Evolutionary conservation across 2,888 invertebrate genomes (phyloP).

Genomic region (Patella caerulea): DNA sequence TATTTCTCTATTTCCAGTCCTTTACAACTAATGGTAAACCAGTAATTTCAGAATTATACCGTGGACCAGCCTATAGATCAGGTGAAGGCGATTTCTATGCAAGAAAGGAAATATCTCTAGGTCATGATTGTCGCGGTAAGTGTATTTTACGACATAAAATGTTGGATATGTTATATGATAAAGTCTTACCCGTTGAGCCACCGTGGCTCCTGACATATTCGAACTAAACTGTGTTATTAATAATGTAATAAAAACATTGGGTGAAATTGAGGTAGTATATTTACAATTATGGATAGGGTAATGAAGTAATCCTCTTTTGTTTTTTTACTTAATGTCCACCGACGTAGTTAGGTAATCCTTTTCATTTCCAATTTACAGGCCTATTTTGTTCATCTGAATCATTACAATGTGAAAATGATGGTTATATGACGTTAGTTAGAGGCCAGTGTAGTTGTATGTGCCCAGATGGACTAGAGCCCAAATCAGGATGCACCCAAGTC

Average conservation of each 20-base stretch:
- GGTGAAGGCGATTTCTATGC: constrained; percentile 14
- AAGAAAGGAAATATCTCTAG: constrained; percentile 8
- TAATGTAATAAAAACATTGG: too few relatives aligned
- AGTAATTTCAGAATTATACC: constrained; percentile 11
- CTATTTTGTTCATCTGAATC: neutral
- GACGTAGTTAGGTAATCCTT: too few relatives aligned
- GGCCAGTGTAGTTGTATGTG: neutral
- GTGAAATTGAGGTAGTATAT: too few relatives aligned
- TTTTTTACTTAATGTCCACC: too few relatives aligned
- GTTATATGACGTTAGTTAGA: neutral
- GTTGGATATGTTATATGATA: too few relatives aligned
- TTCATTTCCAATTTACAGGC: neutral
- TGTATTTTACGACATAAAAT: too few relatives aligned
- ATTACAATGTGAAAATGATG: neutral
- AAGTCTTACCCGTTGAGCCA: too few relatives aligned
- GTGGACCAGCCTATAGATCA: constrained; percentile 7
- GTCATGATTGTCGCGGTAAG: constrained; percentile 15
- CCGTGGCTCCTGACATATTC: too few relatives aligned
- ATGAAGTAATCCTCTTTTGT: too few relatives aligned
- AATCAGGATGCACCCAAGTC: neutral
- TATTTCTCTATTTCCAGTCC: neutral
- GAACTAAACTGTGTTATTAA: too few relatives aligned
- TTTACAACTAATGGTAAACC: constrained; percentile 15
- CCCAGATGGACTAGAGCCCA: neutral
- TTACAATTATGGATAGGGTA: too few relatives aligned